Percentiles rank a stretch among this genome's conserved stretches.
These are phyloP conservation scores for Netelia melanura DNA, from an alignment of 2,888 invertebrate species.

Conservation along the genomic window DNA sequence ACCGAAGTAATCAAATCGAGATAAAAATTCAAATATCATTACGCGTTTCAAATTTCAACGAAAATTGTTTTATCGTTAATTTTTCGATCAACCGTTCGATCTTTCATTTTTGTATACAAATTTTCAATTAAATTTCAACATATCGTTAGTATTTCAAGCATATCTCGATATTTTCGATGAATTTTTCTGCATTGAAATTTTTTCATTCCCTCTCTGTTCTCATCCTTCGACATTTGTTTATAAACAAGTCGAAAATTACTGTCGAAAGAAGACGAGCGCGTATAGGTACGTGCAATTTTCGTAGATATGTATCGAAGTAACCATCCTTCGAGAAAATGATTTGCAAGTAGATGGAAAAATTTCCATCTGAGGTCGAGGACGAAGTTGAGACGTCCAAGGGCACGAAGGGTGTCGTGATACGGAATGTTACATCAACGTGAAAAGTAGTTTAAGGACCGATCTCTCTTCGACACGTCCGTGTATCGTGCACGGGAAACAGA, in stretches of 20 bases:
- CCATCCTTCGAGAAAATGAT: conserved; percentile 45
- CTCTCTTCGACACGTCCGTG: neutral
- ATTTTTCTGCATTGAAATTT: neutral
- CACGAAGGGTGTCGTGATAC: conserved; percentile 1
- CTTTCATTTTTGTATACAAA: no score
- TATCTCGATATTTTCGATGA: neutral
- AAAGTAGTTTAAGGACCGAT: neutral
- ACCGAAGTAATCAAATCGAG: no score
- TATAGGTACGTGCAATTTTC: neutral
- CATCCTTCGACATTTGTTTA: neutral
- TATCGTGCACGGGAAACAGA: neutral
- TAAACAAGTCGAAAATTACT: neutral
- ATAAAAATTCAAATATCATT: no score
- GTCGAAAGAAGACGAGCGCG: neutral
- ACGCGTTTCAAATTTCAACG: no score
- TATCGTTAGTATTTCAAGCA: no score
- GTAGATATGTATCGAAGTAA: conserved; percentile 14
- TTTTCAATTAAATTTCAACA: no score
- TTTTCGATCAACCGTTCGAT: no score
- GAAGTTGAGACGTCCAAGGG: conserved; percentile 1
- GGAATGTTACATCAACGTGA: no score
- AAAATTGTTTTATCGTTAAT: no score
- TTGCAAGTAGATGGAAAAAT: conserved; percentile 69
- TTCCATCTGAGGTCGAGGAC: conserved; percentile 52
- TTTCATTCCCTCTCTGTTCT: neutral